A percentile compares a stretch with the other conserved stretches of the same genome.
Evolutionary conservation across 2,113 vertebrate species (phyloP).

Genomic region (Phyllopteryx taeniolatus): DNA sequence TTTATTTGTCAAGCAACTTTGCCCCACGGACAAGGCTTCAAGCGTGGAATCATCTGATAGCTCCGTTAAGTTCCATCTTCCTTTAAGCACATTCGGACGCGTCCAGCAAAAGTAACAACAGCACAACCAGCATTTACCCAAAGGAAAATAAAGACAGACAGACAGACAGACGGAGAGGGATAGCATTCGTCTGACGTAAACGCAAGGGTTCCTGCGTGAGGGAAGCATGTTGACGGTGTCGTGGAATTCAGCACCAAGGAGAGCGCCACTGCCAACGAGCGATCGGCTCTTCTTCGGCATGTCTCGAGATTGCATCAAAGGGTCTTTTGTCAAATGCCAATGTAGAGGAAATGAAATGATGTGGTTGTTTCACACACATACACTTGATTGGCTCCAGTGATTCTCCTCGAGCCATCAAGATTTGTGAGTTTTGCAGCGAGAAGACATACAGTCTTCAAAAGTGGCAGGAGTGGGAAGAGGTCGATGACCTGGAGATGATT

Average conservation of each 20-base stretch:
- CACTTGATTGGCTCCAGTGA: background rate
- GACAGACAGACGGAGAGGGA: background rate
- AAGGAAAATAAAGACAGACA: background rate
- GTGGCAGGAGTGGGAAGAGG: too few relatives aligned
- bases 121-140: slow-evolving; percentile 15
- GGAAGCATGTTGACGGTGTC: slow-evolving; percentile 23
- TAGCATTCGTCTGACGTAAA: background rate
- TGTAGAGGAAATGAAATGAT: background rate
- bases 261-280: slow-evolving; percentile 55
- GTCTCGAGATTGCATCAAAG: background rate
- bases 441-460: slow-evolving; percentile 7
- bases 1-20: background rate
- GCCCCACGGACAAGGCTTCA: background rate
- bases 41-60: background rate
- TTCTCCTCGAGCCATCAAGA: background rate
- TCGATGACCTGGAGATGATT: background rate
- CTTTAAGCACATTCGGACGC: slow-evolving; percentile 8
- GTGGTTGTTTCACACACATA: too few relatives aligned
- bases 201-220: background rate
- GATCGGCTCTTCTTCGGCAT: slow-evolving; percentile 44
- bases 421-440: background rate
- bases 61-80: background rate
- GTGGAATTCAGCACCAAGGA: slow-evolving; percentile 65
- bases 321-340: too few relatives aligned
- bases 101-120: slow-evolving; percentile 16